These are phyloP conservation scores for Spodoptera picta DNA, from an alignment of 2,888 invertebrate genomes.

Conservation along the genomic window DNA sequence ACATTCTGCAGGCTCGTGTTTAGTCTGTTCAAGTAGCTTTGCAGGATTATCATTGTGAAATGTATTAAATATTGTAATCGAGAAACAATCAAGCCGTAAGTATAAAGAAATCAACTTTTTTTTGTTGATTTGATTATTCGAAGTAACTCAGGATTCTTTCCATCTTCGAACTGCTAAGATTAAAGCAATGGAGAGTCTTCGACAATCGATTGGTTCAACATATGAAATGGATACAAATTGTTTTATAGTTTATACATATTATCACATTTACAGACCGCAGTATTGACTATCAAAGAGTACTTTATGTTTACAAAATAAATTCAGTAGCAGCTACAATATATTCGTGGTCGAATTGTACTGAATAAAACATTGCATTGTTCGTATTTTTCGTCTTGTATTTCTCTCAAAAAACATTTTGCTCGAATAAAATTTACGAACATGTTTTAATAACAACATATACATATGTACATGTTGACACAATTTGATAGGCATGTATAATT, in stretches of 20 bases:
- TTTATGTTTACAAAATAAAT: conserved; percentile 34
- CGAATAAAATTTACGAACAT: conserved; percentile 18
- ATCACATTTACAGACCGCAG: neutral
- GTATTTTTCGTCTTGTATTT: conserved; percentile 28
- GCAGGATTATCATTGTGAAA: too few species aligned
- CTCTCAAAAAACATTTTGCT: conserved; percentile 13
- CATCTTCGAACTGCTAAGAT: too few species aligned
- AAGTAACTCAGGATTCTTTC: too few species aligned
- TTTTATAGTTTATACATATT: too few species aligned
- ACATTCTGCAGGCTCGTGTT: neutral
- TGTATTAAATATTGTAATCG: too few species aligned
- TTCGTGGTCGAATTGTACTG: conserved; percentile 37
- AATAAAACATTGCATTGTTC: conserved; percentile 37
- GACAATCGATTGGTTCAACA: too few species aligned
- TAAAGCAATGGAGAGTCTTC: too few species aligned
- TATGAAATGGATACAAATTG: too few species aligned
- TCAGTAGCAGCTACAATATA: conserved; percentile 38
- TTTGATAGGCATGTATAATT: neutral
- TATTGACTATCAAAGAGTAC: conserved; percentile 28
- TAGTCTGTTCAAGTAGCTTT: neutral
- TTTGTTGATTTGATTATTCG: too few species aligned
- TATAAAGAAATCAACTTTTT: too few species aligned
- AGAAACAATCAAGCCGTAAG: too few species aligned
- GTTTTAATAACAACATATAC: conserved; percentile 29
- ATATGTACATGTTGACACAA: conserved; percentile 3